Conservation (phyloP, 2,113 vertebrate genomes). For the Nyctereutes procyonoides region DNA sequence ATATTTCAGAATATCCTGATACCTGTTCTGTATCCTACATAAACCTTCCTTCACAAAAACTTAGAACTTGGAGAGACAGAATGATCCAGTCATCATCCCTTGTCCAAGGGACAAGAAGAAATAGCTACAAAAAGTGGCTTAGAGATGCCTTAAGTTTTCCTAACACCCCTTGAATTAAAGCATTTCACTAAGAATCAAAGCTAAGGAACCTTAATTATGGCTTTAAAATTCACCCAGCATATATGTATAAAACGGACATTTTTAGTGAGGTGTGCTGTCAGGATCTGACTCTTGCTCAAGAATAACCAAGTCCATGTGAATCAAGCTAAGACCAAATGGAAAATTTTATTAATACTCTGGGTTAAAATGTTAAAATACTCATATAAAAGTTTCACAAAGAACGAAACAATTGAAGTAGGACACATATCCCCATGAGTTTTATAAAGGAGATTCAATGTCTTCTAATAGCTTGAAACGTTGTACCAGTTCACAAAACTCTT, state of each 20-base stretch:
- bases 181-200: not conserved
- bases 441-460: not conserved
- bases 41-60: not conserved
- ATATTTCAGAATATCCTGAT: not conserved
- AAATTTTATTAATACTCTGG: not conserved
- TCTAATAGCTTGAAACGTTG: not conserved
- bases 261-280: not conserved
- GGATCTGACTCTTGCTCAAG: not conserved
- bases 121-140: not conserved
- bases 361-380: not conserved
- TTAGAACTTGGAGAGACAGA: not conserved
- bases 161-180: not conserved
- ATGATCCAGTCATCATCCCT: not conserved
- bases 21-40: not conserved
- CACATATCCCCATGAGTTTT: slow-evolving; percentile 3
- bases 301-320: not conserved
- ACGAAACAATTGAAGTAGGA: not conserved
- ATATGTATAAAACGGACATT: not conserved
- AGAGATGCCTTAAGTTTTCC: not conserved
- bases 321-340: not conserved
- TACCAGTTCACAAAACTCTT: not conserved
- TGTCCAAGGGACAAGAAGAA: not conserved
- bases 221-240: not conserved
- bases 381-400: slow-evolving; percentile 35
- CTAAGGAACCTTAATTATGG: not conserved